phyloP scores from a whole-genome alignment of 2,797 vertebrate genomes.

The Neostethus bicornis region DNA sequence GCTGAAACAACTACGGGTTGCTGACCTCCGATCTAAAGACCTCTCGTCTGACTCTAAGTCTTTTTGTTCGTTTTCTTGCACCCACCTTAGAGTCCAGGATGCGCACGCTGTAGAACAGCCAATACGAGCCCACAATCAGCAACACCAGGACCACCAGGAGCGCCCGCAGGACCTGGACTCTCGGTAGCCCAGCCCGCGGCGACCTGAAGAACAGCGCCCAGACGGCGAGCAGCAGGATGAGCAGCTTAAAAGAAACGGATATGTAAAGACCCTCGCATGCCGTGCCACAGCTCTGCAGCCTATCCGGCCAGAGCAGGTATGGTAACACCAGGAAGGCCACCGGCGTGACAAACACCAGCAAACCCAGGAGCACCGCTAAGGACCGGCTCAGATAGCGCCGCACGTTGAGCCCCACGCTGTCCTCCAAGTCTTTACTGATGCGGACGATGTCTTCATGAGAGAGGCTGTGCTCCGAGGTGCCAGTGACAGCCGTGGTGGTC shows the following conservation, averaged over 20 bases:
- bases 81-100: constrained; percentile 88
- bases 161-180: constrained; percentile 88
- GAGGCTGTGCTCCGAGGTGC: constrained; percentile 95
- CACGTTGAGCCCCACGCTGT: constrained; percentile 91
- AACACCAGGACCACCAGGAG: constrained; percentile 91
- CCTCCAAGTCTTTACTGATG: constrained; percentile 96
- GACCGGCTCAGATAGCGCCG: constrained; percentile 86
- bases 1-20: no score
- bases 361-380: constrained; percentile 83
- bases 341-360: constrained; percentile 91
- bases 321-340: constrained; percentile 93
- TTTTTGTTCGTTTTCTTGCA: neutral
- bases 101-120: constrained; percentile 94
- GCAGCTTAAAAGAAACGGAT: constrained; percentile 96
- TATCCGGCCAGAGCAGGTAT: constrained; percentile 90
- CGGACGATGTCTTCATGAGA: constrained; percentile 95
- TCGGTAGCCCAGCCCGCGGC: constrained; percentile 87
- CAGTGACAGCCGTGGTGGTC: constrained; percentile 94
- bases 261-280: constrained; percentile 96
- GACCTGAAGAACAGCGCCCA: constrained; percentile 95
- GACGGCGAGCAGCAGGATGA: constrained; percentile 91
- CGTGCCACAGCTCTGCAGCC: constrained; percentile 88
- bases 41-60: no score
- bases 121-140: constrained; percentile 92
- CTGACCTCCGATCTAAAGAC: no score